A percentile compares a stretch with the other conserved stretches of the same genome.
phyloP scores from a whole-genome alignment of 2,888 invertebrate species.

The Cephus rjabovi region DNA sequence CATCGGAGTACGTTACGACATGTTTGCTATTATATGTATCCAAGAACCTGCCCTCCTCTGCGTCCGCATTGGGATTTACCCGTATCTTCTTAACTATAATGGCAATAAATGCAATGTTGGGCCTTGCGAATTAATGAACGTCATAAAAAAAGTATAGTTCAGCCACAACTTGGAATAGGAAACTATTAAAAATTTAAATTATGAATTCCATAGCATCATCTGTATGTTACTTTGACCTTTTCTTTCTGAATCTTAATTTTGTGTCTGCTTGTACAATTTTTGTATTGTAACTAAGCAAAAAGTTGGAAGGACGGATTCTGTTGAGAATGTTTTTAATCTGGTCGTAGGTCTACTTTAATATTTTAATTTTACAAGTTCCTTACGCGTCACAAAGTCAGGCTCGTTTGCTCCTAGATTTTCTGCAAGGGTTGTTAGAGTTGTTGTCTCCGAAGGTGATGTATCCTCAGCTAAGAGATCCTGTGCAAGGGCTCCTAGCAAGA shows the following conservation, averaged over 20 bases:
- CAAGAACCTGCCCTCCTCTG: background rate
- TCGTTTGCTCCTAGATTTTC: constrained; percentile 41
- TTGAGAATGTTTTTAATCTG: background rate
- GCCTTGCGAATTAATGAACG: background rate
- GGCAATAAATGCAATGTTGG: background rate
- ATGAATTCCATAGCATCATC: background rate
- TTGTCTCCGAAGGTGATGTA: constrained; percentile 23
- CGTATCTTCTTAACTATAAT: background rate
- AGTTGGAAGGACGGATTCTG: background rate
- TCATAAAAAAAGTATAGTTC: background rate
- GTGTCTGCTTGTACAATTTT: background rate
- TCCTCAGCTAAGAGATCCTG: constrained; percentile 12
- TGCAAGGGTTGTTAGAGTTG: constrained; percentile 18
- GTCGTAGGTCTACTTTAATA: background rate
- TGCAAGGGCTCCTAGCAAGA: constrained; percentile 34
- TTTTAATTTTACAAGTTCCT: constrained; percentile 29
- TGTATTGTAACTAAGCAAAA: background rate
- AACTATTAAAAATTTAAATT: background rate
- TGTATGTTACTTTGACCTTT: background rate
- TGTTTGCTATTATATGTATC: constrained; percentile 38
- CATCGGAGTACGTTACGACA: constrained; percentile 53
- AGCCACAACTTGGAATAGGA: background rate
- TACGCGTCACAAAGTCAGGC: constrained; percentile 60
- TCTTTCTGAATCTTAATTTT: background rate
- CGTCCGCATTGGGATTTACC: background rate